A percentile compares a stretch with the other conserved stretches of the same genome.
Conservation (phyloP, 2,113 vertebrate genomes). For the Paraplagusia blochii region DNA sequence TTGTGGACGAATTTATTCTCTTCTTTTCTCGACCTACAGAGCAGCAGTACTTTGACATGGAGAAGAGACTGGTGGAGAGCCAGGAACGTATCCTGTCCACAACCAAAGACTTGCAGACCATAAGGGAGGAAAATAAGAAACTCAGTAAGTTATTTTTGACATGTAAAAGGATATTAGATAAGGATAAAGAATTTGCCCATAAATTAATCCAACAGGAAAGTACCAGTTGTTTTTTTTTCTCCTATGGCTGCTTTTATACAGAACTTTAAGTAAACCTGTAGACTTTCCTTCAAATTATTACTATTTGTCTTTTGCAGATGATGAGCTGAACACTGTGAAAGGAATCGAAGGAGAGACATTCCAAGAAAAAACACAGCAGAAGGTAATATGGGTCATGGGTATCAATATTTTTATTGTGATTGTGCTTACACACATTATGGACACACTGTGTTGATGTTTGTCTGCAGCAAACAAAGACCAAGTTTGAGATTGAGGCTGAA, state of each 20-base stretch:
- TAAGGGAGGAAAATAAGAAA: slow-evolving; percentile 83
- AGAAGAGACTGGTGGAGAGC: slow-evolving; percentile 87
- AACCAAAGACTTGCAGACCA: slow-evolving; percentile 82
- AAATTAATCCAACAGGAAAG: too few relatives aligned
- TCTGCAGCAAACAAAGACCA: slow-evolving; percentile 74
- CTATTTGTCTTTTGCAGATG: slow-evolving; percentile 71
- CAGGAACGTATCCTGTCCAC: slow-evolving; percentile 87
- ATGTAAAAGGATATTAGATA: too few relatives aligned
- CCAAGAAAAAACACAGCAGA: slow-evolving; percentile 77
- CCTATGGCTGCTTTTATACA: too few relatives aligned
- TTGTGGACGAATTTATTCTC: too few relatives aligned
- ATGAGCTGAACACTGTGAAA: slow-evolving; percentile 81
- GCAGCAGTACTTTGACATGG: slow-evolving; percentile 94
- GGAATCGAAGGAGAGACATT: slow-evolving; percentile 84
- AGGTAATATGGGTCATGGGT: slow-evolving; percentile 71
- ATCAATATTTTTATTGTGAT: not conserved
- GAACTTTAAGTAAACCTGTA: too few relatives aligned
- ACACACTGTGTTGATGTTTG: not conserved
- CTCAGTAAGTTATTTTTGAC: slow-evolving; percentile 80
- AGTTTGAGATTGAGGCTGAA: slow-evolving; percentile 93
- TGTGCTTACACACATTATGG: not conserved
- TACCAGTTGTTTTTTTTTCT: too few relatives aligned
- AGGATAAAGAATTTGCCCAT: too few relatives aligned
- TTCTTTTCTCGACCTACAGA: slow-evolving; percentile 75
- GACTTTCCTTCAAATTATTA: not conserved